Evolutionary conservation across 2,888 invertebrate genomes (phyloP), one percentile per base, ranked within the genome.

Genomic region (Pterostichus niger): DNA sequence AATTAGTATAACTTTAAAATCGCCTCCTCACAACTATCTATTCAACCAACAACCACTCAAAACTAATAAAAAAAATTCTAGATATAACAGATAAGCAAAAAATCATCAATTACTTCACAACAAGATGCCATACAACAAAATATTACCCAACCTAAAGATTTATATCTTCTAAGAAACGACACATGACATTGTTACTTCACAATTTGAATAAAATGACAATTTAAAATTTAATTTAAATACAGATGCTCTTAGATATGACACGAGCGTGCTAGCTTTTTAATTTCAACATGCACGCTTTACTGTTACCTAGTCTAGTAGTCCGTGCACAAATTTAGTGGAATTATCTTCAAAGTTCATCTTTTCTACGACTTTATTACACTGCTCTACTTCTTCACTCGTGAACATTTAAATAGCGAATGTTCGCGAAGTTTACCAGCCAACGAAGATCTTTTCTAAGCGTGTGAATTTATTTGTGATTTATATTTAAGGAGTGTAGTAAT

Each of bases 201-300:
- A 17, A 71, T 71, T 71, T 71, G 71, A 71, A 71, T 71, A 71
- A 71, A 71, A 71, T 71, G 46, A 71, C 71, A 17, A 71, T 71
- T 71, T 71, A 71, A 24, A 71, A 71, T 71, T 71, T 71, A 71
- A 71, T 71, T 71, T 44, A 71, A 44, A 71, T 11, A 46, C 44
- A 44, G 33, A 35, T 35, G 71, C 44, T 2, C 31, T 59, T 15
- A 17, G 44, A 71, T 71, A 71, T 71, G 46, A 31, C 31, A 59
- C 6, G 40, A 59, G 59, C 17, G 68, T 68, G 35, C 10, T 68
- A 33, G 68, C 35, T 35, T 68, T 68, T 68, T 35, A 68, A 35
- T 68, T 31, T 59, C 17, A 31, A 24, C 10, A 31, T 17, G 59
- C 49, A n/a, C 13, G 40, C 40, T 40, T 13, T 13, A n/a, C 54